Conservation (phyloP, 2,113 vertebrate genomes). For the Zootoca vivipara region DNA sequence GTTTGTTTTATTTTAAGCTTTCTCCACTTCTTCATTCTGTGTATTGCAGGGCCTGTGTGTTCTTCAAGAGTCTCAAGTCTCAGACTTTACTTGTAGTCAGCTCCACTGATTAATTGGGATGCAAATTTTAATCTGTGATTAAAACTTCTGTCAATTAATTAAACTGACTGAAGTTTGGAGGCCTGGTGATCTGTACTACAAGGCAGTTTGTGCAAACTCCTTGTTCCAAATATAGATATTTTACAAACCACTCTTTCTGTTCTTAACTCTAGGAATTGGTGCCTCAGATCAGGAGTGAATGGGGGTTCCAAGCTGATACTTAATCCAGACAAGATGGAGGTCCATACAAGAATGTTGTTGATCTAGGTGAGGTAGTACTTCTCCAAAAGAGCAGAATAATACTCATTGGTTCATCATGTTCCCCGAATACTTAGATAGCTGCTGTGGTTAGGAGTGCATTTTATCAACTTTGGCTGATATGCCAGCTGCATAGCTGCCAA, state of each 20-base stretch:
- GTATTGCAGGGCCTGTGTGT: neutral
- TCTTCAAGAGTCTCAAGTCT: neutral
- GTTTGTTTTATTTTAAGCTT: neutral
- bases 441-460: neutral
- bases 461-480: neutral
- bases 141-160: neutral
- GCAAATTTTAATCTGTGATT: neutral
- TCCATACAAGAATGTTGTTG: neutral
- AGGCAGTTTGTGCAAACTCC: neutral
- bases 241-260: neutral
- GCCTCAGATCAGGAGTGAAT: neutral
- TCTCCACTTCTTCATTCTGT: too few species aligned
- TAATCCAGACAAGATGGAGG: neutral
- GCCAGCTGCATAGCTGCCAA: neutral
- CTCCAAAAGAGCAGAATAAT: neutral
- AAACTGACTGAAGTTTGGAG: neutral
- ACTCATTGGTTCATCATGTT: neutral
- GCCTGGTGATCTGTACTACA: neutral
- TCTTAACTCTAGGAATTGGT: neutral
- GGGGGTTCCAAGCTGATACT: neutral
- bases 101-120: neutral
- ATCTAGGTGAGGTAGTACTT: neutral
- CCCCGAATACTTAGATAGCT: neutral
- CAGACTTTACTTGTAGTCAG: neutral
- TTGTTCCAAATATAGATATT: neutral